These are phyloP conservation scores for Penaeus japonicus DNA, from an alignment of 1,140 invertebrate genomes.

Conservation along the genomic window DNA sequence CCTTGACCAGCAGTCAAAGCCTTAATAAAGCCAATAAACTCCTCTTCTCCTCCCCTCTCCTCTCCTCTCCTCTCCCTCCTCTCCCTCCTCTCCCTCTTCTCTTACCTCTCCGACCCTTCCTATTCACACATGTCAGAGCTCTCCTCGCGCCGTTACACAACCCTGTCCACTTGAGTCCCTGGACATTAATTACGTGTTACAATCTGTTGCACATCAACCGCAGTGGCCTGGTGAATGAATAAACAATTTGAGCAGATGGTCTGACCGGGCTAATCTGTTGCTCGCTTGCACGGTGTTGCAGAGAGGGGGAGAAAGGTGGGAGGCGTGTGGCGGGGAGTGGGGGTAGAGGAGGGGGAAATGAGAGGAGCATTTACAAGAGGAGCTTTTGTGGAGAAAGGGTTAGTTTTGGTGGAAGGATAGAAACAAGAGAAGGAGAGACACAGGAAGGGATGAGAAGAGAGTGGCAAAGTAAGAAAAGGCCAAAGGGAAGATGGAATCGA, in stretches of 20 bases:
- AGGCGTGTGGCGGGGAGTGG: neutral
- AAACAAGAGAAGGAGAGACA: too few relatives aligned
- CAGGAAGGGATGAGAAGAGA: too few relatives aligned
- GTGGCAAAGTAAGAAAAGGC: too few relatives aligned
- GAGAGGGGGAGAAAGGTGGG: neutral
- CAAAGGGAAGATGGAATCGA: too few relatives aligned
- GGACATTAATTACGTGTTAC: conserved; percentile 40
- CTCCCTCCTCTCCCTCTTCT: neutral
- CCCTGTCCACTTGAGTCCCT: conserved; percentile 17
- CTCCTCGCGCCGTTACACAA: conserved; percentile 10
- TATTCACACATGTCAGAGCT: neutral
- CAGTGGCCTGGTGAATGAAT: conserved; percentile 34
- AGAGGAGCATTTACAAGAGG: too few relatives aligned
- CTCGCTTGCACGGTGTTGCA: neutral
- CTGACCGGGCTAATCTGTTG: conserved; percentile 34
- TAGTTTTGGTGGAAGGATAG: too few relatives aligned
- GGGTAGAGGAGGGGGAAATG: neutral
- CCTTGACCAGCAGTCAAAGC: neutral
- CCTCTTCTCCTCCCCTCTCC: neutral
- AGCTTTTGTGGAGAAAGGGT: too few relatives aligned
- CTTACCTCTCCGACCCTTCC: neutral
- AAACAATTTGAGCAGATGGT: conserved; percentile 37
- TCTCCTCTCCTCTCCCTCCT: neutral
- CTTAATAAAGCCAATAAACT: conserved; percentile 32
- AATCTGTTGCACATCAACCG: conserved; percentile 37